Evolutionary conservation across 2,888 invertebrate species (phyloP).

Genomic region (Lucinisca nassula): DNA sequence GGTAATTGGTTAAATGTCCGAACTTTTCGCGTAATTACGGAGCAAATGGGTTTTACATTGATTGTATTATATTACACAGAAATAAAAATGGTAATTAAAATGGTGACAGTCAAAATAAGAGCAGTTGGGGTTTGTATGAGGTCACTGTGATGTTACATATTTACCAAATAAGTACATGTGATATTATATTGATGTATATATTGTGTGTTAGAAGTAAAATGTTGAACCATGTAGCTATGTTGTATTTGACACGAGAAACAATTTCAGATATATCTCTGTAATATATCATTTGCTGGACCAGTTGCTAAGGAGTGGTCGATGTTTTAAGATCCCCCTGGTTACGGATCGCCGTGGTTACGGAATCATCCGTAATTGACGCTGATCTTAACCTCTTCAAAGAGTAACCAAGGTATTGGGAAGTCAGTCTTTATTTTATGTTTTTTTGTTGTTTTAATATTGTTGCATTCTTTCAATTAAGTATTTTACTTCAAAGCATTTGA

Average conservation of each 20-base stretch:
- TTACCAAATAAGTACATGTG: no score
- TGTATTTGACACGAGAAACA: slow-evolving; percentile 7
- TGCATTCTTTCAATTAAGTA: no score
- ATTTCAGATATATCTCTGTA: slow-evolving; percentile 14
- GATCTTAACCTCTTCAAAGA: slow-evolving; percentile 2
- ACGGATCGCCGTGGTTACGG: neutral
- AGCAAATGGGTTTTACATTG: no score
- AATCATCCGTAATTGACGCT: slow-evolving; percentile 8
- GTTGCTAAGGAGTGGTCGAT: slow-evolving; percentile 2
- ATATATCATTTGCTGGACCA: slow-evolving; percentile 2
- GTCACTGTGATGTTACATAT: no score
- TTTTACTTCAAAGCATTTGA: no score
- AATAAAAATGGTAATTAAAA: no score
- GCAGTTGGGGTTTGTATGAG: no score
- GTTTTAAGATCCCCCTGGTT: neutral
- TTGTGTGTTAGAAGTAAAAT: neutral
- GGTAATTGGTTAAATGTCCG: no score
- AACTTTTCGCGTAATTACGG: no score
- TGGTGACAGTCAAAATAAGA: no score
- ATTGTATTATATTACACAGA: no score
- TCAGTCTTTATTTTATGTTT: neutral
- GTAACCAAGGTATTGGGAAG: neutral
- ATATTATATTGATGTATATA: neutral
- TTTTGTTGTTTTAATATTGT: no score
- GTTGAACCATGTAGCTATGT: neutral